Evolutionary conservation across 2,888 invertebrate genomes (phyloP).

Genomic region (Neoitamus cyanurus): DNA sequence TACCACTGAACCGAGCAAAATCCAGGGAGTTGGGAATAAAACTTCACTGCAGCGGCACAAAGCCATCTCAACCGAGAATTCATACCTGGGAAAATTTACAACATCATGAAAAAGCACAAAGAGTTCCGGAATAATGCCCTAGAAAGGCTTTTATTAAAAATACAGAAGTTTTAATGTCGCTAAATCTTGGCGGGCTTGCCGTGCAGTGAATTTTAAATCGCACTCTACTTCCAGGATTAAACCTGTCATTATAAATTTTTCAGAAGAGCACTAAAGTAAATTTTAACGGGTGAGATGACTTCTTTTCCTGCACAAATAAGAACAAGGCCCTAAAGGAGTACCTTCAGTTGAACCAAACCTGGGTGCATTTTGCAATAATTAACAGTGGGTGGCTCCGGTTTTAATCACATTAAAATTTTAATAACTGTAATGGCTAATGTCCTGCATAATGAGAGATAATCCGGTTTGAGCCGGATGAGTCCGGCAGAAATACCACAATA

Average conservation of each 20-base stretch:
- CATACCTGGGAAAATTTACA: not conserved
- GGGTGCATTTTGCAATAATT: not conserved
- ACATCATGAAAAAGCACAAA: not conserved
- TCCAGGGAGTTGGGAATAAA: not conserved
- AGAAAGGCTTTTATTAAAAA: not conserved
- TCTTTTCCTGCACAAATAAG: not conserved
- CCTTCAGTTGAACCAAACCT: not conserved
- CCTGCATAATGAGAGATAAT: constrained; percentile 26
- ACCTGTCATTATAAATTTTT: constrained; percentile 25
- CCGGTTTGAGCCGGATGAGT: not conserved
- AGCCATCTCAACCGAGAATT: not conserved
- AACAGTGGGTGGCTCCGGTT: not conserved
- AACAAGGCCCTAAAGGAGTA: not conserved
- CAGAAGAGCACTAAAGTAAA: not conserved
- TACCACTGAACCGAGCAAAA: not conserved
- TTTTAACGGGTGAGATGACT: not conserved
- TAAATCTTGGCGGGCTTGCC: not conserved
- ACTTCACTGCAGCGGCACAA: not conserved
- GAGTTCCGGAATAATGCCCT: not conserved
- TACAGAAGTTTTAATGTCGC: not conserved
- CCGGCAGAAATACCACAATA: constrained; percentile 24
- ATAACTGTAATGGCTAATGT: constrained; percentile 35
- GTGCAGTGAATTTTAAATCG: constrained; percentile 23
- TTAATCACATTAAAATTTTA: constrained; percentile 41
- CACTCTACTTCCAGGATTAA: not conserved